Evolutionary conservation across 53 echinoderm and acorn worm species (phyloP).

Genomic region (Echinarachnius parma): DNA sequence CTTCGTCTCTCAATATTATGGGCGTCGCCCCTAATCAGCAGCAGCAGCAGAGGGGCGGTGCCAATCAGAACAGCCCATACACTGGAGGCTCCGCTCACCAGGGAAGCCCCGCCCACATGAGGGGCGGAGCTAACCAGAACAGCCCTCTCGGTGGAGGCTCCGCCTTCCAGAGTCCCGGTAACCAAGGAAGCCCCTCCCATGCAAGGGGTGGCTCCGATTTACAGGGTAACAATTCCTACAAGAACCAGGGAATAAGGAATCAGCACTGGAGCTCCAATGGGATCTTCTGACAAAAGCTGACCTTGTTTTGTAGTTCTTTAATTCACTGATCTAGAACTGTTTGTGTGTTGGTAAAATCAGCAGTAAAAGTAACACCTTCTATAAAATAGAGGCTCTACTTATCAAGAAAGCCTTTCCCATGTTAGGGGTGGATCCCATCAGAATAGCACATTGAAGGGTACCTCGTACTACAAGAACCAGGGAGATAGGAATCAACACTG

Average conservation of each 20-base stretch:
- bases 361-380: no score
- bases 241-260: conserved; percentile 27
- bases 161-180: conserved; percentile 20
- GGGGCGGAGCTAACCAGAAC: conserved; percentile 6
- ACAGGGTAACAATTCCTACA: no score
- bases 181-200: neutral
- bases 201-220: conserved; percentile 8
- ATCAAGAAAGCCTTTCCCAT: no score
- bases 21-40: conserved; percentile 73
- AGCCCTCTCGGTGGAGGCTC: neutral
- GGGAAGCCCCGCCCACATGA: neutral
- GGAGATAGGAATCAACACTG: conserved; percentile 42
- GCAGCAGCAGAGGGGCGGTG: conserved; percentile 31
- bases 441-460: no score
- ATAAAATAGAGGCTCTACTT: no score
- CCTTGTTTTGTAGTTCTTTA: no score
- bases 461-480: no score
- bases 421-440: no score
- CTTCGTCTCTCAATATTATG: conserved; percentile 80
- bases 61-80: conserved; percentile 21
- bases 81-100: conserved; percentile 14
- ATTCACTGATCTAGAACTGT: no score
- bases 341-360: no score
- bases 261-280: conserved; percentile 42
- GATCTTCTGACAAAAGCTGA: conserved; percentile 30